Percentiles rank a stretch among this genome's conserved stretches.
phyloP scores from a whole-genome alignment of 2,888 invertebrate genomes.

The Lottia gigantea region DNA sequence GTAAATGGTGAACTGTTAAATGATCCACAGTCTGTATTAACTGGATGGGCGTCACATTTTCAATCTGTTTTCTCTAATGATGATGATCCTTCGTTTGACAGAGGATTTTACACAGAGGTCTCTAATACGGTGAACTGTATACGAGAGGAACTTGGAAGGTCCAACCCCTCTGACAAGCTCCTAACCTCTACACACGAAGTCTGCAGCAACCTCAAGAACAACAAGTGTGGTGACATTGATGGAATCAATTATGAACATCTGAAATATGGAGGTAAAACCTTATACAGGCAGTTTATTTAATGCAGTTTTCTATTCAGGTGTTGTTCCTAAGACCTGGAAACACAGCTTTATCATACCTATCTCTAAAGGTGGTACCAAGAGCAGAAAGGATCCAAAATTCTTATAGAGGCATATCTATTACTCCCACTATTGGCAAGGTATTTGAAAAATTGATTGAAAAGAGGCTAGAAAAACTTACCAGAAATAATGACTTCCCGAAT shows the following conservation, averaged over 20 bases:
- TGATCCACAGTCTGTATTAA: not conserved
- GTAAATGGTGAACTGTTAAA: not conserved
- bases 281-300: not conserved
- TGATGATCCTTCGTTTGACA: too few species aligned
- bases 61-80: not conserved
- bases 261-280: not conserved
- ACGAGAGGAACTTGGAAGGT: not conserved
- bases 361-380: constrained; percentile 16
- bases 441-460: constrained; percentile 10
- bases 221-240: not conserved
- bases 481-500: constrained; percentile 1
- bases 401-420: constrained; percentile 13
- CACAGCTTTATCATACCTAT: constrained; percentile 11
- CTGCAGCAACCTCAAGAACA: not conserved
- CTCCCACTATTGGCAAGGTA: constrained; percentile 14
- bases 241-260: not conserved
- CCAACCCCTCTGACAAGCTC: not conserved
- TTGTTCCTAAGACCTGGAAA: constrained; percentile 8
- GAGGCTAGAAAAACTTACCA: not conserved
- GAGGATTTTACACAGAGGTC: not conserved
- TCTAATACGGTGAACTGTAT: not conserved
- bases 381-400: not conserved
- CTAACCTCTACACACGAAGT: not conserved
- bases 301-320: not conserved
- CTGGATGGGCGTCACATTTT: not conserved